Percentiles rank a stretch among this genome's conserved stretches.
Conservation (phyloP, 2,113 vertebrate genomes). For the Electrona antarctica region DNA sequence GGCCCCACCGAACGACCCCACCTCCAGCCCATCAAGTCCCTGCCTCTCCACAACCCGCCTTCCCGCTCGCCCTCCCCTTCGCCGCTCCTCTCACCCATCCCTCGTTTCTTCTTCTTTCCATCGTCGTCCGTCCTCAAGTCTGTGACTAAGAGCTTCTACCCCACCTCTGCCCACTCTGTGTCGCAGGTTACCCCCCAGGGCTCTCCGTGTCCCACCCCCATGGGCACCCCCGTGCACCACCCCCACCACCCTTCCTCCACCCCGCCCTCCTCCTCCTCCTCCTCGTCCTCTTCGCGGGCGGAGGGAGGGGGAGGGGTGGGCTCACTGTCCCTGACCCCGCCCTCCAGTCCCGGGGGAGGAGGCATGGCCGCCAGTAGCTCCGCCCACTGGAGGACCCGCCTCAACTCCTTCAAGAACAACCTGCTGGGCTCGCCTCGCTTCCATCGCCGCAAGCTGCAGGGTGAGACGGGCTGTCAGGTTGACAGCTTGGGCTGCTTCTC, state of each 20-base stretch:
- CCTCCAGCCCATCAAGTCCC: conserved; percentile 86
- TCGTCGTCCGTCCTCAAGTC: conserved; percentile 85
- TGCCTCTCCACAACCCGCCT: conserved; percentile 83
- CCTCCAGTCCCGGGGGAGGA: conserved; percentile 88
- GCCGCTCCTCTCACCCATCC: conserved; percentile 80
- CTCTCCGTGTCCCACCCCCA: conserved; percentile 88
- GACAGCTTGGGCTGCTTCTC: too few relatives aligned
- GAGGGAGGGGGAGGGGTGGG: conserved; percentile 80
- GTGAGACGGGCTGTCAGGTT: conserved; percentile 60
- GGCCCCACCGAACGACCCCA: conserved; percentile 80
- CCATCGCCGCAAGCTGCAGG: conserved; percentile 93
- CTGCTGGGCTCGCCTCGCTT: conserved; percentile 91
- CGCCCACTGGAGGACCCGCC: conserved; percentile 88
- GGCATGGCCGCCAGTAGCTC: conserved; percentile 85
- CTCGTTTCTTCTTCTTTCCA: conserved; percentile 83
- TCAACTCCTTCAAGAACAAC: conserved; percentile 94
- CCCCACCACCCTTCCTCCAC: conserved; percentile 80
- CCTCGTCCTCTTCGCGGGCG: conserved; percentile 82
- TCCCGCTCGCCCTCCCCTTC: conserved; percentile 81
- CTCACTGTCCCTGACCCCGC: conserved; percentile 84
- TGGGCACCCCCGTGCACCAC: conserved; percentile 87
- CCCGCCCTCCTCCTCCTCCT: conserved; percentile 81
- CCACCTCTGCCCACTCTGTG: conserved; percentile 83
- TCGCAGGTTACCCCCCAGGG: conserved; percentile 88
- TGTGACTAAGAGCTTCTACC: conserved; percentile 82